Percentiles rank a stretch among this genome's conserved stretches.
Conservation (phyloP, 2,888 invertebrate species). For the Drosophila melanosoma region DNA sequence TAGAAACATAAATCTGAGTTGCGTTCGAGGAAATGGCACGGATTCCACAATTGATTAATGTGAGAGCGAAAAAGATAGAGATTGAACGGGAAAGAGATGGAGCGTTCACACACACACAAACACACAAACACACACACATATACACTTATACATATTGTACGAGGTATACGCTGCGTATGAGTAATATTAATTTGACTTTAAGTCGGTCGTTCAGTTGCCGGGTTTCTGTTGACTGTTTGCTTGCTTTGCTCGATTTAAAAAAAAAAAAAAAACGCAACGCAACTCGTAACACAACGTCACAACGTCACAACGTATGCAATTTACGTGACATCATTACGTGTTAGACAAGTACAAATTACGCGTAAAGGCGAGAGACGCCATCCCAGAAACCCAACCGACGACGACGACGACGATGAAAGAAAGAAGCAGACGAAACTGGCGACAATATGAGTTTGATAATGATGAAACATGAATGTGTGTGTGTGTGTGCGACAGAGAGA, state of each 20-base stretch:
- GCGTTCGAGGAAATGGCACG: conserved; percentile 66
- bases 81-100: conserved; percentile 11
- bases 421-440: conserved; percentile 52
- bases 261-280: conserved; percentile 57
- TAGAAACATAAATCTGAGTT: conserved; percentile 79
- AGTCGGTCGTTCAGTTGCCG: conserved; percentile 48
- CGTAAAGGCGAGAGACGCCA: conserved; percentile 35
- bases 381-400: conserved; percentile 4
- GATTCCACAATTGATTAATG: conserved; percentile 73
- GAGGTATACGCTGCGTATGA: conserved; percentile 63
- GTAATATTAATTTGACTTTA: conserved; percentile 79
- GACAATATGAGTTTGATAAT: conserved; percentile 81
- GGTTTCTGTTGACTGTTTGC: conserved; percentile 24
- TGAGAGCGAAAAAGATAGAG: conserved; percentile 16
- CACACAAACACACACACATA: conserved; percentile 13
- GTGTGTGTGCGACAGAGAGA: conserved; percentile 40
- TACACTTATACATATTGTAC: background rate
- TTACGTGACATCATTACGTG: conserved; percentile 82
- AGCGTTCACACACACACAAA: background rate
- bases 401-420: conserved; percentile 9
- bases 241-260: conserved; percentile 56
- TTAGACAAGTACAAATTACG: conserved; percentile 83
- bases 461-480: conserved; percentile 72
- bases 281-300: conserved; percentile 55
- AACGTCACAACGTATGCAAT: conserved; percentile 79